Percentiles rank a stretch among this genome's conserved stretches.
Conservation (phyloP, 2,113 vertebrate species). For the Potamarius usumacintae region DNA sequence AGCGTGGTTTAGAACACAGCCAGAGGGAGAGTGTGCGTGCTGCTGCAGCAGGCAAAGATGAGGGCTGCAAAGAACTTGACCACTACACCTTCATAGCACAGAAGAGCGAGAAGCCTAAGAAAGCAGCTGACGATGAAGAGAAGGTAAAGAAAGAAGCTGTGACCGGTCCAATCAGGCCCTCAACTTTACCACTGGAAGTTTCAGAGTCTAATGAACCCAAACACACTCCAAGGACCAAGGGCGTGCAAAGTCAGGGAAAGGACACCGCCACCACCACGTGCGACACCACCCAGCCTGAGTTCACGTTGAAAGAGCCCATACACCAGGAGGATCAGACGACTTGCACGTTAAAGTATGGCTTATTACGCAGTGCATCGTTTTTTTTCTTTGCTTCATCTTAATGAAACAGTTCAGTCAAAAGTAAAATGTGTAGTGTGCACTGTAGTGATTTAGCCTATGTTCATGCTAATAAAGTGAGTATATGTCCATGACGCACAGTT, state of each 20-base stretch:
- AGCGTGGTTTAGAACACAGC: slow-evolving; percentile 89
- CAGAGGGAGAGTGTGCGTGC: slow-evolving; percentile 82
- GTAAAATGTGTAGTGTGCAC: neutral
- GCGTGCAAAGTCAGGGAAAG: slow-evolving; percentile 71
- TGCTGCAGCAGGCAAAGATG: slow-evolving; percentile 64
- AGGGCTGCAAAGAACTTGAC: slow-evolving; percentile 73
- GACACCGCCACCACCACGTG: slow-evolving; percentile 74
- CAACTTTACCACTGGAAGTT: slow-evolving; percentile 56
- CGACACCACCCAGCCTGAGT: slow-evolving; percentile 72
- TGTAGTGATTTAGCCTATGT: neutral
- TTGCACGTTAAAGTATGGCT: slow-evolving; percentile 62
- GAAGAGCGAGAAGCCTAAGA: slow-evolving; percentile 69
- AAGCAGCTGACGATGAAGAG: slow-evolving; percentile 60
- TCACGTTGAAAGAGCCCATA: slow-evolving; percentile 28
- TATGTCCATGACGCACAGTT: neutral
- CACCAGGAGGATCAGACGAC: slow-evolving; percentile 53
- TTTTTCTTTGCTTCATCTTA: neutral
- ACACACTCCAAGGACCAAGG: slow-evolving; percentile 54
- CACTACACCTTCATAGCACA: slow-evolving; percentile 72
- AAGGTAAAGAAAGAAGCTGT: neutral
- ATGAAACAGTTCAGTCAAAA: neutral
- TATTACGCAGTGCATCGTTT: neutral
- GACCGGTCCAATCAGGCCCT: slow-evolving; percentile 47
- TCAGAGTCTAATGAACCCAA: slow-evolving; percentile 52
- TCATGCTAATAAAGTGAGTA: neutral